Conservation (phyloP, 2,113 vertebrate genomes). For the Enhydra lutris region DNA sequence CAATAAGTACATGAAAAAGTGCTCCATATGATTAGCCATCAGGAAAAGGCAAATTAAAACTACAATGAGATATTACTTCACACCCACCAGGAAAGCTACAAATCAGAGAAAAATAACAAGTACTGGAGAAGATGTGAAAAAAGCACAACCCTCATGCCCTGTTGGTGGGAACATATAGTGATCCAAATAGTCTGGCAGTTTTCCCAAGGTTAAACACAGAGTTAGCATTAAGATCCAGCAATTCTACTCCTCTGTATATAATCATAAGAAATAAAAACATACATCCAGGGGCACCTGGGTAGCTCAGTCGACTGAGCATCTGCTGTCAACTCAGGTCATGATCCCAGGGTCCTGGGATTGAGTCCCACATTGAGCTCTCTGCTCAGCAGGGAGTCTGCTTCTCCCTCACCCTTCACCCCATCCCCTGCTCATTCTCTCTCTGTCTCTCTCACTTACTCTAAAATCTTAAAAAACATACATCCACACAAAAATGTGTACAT, state of each 20-base stretch:
- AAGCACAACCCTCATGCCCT: not conserved
- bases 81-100: not conserved
- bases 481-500: not conserved
- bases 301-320: too few relatives aligned
- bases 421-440: too few relatives aligned
- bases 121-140: not conserved
- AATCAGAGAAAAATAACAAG: not conserved
- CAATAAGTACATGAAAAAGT: not conserved
- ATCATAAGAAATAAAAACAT: not conserved
- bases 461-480: not conserved
- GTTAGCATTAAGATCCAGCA: not conserved
- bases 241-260: not conserved
- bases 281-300: too few relatives aligned
- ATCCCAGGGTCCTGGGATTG: too few relatives aligned
- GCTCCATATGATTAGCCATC: not conserved
- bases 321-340: too few relatives aligned
- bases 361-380: too few relatives aligned
- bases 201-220: not conserved
- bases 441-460: too few relatives aligned
- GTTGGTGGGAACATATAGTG: not conserved
- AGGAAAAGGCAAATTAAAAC: not conserved
- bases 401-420: too few relatives aligned
- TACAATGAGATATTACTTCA: not conserved
- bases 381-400: too few relatives aligned
- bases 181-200: not conserved